phyloP scores from a whole-genome alignment of 2,113 vertebrate species.

The Phrynosoma platyrhinos region DNA sequence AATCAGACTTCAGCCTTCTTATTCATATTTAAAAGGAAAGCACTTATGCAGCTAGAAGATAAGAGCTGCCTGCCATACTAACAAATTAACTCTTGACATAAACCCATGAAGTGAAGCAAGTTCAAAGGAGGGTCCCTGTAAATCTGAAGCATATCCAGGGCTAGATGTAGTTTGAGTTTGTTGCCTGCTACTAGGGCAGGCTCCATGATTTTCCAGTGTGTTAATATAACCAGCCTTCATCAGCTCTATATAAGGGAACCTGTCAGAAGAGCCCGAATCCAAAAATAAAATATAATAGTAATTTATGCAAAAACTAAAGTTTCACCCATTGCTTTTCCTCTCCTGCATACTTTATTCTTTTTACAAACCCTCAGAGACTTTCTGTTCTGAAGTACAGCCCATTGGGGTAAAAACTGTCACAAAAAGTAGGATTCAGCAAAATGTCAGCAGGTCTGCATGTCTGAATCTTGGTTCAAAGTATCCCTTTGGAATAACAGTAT shows the following conservation, averaged over 20 bases:
- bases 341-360: neutral
- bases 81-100: neutral
- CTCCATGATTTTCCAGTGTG: neutral
- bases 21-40: neutral
- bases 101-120: neutral
- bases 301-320: neutral
- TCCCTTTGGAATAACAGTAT: neutral
- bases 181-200: neutral
- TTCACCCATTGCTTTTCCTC: neutral
- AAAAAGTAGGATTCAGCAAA: neutral
- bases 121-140: neutral
- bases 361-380: neutral
- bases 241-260: neutral
- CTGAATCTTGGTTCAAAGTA: constrained; percentile 15
- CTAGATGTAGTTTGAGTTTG: neutral
- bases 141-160: constrained; percentile 23
- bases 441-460: neutral
- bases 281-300: neutral
- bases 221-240: neutral
- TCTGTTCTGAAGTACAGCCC: neutral
- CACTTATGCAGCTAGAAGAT: constrained; percentile 10
- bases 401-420: neutral
- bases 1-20: constrained; percentile 15
- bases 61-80: neutral
- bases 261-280: neutral